phyloP scores from a whole-genome alignment of 2,888 invertebrate genomes.

The Deilephila porcellus region DNA sequence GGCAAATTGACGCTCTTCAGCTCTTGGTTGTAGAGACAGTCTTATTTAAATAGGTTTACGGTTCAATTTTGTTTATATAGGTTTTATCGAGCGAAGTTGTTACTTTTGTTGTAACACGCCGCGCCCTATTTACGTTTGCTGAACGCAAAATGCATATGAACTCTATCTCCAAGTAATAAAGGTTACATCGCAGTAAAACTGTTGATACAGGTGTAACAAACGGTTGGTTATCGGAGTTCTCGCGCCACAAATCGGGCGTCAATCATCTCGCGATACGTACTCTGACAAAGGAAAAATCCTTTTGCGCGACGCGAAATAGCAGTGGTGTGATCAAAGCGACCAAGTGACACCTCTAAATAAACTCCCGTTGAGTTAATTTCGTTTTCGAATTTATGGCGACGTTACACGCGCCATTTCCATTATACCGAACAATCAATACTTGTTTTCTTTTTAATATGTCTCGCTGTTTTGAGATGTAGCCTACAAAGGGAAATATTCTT shows the following conservation, averaged over 20 bases:
- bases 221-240: slow-evolving; percentile 43
- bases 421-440: slow-evolving; percentile 18
- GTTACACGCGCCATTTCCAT: slow-evolving; percentile 9
- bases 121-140: neutral
- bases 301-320: slow-evolving; percentile 67
- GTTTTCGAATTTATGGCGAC: slow-evolving; percentile 57
- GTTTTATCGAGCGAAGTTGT: neutral
- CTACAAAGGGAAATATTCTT: neutral
- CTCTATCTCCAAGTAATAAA: neutral
- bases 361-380: slow-evolving; percentile 78
- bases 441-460: slow-evolving; percentile 23
- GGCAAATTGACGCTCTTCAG: slow-evolving; percentile 40
- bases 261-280: slow-evolving; percentile 76
- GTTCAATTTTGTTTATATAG: neutral
- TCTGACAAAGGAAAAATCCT: slow-evolving; percentile 82
- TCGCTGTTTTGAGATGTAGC: neutral
- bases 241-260: slow-evolving; percentile 77
- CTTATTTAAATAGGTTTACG: neutral
- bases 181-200: neutral
- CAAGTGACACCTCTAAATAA: slow-evolving; percentile 67
- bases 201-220: neutral
- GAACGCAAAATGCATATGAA: neutral
- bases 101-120: slow-evolving; percentile 13
- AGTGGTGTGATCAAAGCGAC: slow-evolving; percentile 77
- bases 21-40: neutral